These are phyloP conservation scores for Amiota communis DNA, from an alignment of 2,888 invertebrate genomes.

Conservation along the genomic window DNA sequence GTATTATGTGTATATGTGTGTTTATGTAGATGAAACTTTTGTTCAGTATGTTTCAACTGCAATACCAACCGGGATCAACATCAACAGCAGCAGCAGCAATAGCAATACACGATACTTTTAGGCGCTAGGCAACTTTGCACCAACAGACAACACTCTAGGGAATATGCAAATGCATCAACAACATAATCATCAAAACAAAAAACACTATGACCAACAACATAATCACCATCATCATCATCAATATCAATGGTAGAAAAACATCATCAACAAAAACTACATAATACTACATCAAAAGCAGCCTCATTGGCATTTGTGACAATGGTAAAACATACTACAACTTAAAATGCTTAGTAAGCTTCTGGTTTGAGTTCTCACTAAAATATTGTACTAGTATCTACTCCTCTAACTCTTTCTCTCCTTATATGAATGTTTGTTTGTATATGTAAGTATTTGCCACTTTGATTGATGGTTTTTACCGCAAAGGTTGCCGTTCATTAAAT, in stretches of 20 bases:
- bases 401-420: neutral
- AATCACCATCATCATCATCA: constrained; percentile 31
- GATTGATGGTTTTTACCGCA: constrained; percentile 54
- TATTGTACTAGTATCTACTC: too few relatives aligned
- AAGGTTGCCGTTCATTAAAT: constrained; percentile 43
- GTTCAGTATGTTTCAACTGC: constrained; percentile 51
- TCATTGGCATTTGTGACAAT: constrained; percentile 29
- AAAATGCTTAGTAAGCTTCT: constrained; percentile 1
- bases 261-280: constrained; percentile 40
- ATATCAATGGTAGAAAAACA: constrained; percentile 25
- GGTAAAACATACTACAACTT: neutral
- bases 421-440: neutral
- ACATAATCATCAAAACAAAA: constrained; percentile 38
- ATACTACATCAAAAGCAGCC: constrained; percentile 37
- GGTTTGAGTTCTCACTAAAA: too few relatives aligned
- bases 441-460: constrained; percentile 28
- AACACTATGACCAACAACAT: neutral
- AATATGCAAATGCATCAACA: constrained; percentile 55
- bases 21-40: neutral
- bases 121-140: constrained; percentile 56
- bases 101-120: neutral
- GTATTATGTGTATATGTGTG: neutral
- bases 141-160: constrained; percentile 54
- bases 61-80: too few relatives aligned
- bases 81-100: too few relatives aligned